Conservation (phyloP, 2,797 vertebrate genomes). For the Chrosomus eos region DNA sequence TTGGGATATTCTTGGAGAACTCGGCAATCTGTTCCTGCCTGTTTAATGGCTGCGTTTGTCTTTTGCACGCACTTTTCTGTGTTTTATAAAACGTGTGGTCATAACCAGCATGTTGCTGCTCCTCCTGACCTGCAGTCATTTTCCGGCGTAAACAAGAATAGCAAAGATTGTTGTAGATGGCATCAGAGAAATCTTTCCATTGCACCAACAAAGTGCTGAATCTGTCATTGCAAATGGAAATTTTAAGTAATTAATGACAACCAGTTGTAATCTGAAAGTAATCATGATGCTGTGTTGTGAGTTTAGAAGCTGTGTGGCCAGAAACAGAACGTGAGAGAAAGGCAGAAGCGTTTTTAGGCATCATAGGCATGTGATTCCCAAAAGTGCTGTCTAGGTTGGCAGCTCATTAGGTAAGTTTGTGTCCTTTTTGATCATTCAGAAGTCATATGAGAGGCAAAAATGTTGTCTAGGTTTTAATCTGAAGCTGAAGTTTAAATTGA, state of each 20-base stretch:
- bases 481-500: not conserved
- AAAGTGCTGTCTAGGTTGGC: not conserved
- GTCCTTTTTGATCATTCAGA: not conserved
- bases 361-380: not conserved
- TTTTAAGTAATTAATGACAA: slow-evolving; percentile 57
- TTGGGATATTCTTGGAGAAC: slow-evolving; percentile 25
- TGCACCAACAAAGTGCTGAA: slow-evolving; percentile 42
- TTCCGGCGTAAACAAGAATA: slow-evolving; percentile 55
- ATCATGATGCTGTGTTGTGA: slow-evolving; percentile 56
- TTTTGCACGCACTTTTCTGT: slow-evolving; percentile 17
- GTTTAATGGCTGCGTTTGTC: slow-evolving; percentile 1
- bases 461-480: not conserved
- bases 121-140: slow-evolving; percentile 40
- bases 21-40: not conserved
- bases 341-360: not conserved
- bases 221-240: slow-evolving; percentile 55
- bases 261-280: slow-evolving; percentile 55
- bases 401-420: not conserved
- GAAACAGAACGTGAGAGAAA: slow-evolving; percentile 13
- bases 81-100: not conserved
- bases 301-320: slow-evolving; percentile 22
- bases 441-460: not conserved
- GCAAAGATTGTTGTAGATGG: slow-evolving; percentile 58
- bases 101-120: slow-evolving; percentile 20
- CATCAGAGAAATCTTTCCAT: slow-evolving; percentile 61